Evolutionary conservation across 1,140 invertebrate species (phyloP).

Genomic region (Drosophila baimaii): DNA sequence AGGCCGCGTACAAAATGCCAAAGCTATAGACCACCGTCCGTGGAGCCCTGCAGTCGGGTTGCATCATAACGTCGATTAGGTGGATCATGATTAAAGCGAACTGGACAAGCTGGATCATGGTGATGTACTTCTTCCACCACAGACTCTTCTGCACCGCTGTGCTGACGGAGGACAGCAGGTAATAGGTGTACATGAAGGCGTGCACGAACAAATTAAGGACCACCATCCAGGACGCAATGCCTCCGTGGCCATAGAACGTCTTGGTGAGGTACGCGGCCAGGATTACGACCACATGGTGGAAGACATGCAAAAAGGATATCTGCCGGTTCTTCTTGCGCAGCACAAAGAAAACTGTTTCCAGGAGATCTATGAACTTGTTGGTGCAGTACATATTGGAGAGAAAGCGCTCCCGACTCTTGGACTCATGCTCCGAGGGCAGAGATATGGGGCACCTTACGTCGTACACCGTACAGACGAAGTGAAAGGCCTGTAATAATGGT

Average conservation of each 20-base stretch:
- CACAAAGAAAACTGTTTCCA: conserved; percentile 4
- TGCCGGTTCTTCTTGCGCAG: neutral
- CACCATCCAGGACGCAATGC: neutral
- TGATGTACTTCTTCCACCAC: conserved; percentile 8
- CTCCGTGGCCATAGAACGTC: neutral
- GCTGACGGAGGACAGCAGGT: neutral
- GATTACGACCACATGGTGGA: neutral
- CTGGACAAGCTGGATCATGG: conserved; percentile 1
- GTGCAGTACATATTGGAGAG: neutral
- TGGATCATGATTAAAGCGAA: neutral
- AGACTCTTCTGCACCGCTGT: neutral
- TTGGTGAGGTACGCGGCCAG: neutral
- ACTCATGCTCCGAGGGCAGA: neutral
- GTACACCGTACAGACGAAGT: neutral
- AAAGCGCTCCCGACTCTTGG: neutral
- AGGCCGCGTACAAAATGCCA: neutral
- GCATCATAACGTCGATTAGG: neutral
- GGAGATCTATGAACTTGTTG: neutral
- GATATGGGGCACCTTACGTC: neutral
- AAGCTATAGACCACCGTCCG: neutral
- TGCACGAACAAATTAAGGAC: neutral
- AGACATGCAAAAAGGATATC: conserved; percentile 7
- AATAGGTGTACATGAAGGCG: neutral
- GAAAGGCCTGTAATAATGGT: neutral
- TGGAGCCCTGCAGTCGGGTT: neutral